Evolutionary conservation across 2,888 invertebrate genomes (phyloP).

Genomic region (Drosophila merina): DNA sequence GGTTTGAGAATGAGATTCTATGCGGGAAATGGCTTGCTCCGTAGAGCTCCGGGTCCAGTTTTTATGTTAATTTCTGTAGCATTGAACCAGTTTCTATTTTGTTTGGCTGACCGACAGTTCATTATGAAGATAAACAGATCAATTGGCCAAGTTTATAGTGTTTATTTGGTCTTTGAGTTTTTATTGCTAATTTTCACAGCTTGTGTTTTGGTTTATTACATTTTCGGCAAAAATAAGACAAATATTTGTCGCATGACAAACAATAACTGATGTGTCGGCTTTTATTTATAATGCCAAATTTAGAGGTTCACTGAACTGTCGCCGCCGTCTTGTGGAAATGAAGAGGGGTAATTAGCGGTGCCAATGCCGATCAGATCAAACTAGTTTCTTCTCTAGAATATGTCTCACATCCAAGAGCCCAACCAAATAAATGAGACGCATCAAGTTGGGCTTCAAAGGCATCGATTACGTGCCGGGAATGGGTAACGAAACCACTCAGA

Average conservation of each 20-base stretch:
- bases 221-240: constrained; percentile 11
- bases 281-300: constrained; percentile 32
- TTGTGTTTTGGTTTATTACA: constrained; percentile 33
- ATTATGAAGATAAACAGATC: constrained; percentile 35
- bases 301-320: constrained; percentile 31
- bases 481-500: background rate
- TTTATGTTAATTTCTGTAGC: constrained; percentile 45
- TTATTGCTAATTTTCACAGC: constrained; percentile 61
- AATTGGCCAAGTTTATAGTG: constrained; percentile 44
- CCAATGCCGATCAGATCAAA: constrained; percentile 1
- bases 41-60: constrained; percentile 22
- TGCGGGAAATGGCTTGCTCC: constrained; percentile 40
- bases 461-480: constrained; percentile 50
- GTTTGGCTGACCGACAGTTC: constrained; percentile 4
- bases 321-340: too few relatives aligned
- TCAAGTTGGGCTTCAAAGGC: constrained; percentile 27
- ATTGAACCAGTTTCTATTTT: constrained; percentile 20
- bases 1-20: constrained; percentile 24
- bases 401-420: background rate
- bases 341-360: constrained; percentile 16
- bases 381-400: constrained; percentile 1
- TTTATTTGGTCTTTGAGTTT: constrained; percentile 37
- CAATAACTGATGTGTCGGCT: constrained; percentile 18
- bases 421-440: constrained; percentile 20
- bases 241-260: constrained; percentile 31